Conservation (phyloP, 2,797 vertebrate genomes). For the Sardinella longiceps region DNA sequence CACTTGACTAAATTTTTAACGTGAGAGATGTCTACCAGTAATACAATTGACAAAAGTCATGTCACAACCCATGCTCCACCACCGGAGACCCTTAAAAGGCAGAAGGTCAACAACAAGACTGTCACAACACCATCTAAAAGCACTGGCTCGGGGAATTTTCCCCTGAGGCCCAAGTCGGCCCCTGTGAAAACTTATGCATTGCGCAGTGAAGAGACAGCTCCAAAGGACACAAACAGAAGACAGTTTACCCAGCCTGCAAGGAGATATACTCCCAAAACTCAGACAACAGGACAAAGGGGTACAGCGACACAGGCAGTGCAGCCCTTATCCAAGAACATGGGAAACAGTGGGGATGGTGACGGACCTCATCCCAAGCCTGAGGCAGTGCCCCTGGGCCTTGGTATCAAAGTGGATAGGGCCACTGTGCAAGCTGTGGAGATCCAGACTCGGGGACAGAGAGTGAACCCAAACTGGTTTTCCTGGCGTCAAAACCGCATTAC, state of each 20-base stretch:
- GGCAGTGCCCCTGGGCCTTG: conserved; percentile 47
- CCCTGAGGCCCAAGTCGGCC: background rate
- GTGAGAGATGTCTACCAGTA: conserved; percentile 6
- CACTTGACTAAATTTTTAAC: background rate
- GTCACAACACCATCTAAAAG: background rate
- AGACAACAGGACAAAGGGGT: background rate
- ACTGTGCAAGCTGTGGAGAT: conserved; percentile 68
- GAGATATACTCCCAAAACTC: background rate
- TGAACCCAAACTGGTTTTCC: conserved; percentile 76
- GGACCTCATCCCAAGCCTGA: conserved; percentile 30
- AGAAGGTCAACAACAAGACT: conserved; percentile 8
- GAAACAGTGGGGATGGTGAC: background rate
- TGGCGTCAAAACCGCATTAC: conserved; percentile 82
- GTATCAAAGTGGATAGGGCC: conserved; percentile 21
- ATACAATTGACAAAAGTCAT: background rate
- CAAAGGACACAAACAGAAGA: background rate
- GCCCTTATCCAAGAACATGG: background rate
- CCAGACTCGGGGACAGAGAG: conserved; percentile 76
- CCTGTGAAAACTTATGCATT: background rate
- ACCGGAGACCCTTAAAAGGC: background rate
- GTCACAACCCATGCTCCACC: background rate
- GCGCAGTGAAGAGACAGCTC: background rate
- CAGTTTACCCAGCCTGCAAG: background rate
- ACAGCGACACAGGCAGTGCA: background rate
- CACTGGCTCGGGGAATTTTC: background rate